Conservation (phyloP, 1,140 invertebrate genomes). For the Leptopilina boulardi region DNA sequence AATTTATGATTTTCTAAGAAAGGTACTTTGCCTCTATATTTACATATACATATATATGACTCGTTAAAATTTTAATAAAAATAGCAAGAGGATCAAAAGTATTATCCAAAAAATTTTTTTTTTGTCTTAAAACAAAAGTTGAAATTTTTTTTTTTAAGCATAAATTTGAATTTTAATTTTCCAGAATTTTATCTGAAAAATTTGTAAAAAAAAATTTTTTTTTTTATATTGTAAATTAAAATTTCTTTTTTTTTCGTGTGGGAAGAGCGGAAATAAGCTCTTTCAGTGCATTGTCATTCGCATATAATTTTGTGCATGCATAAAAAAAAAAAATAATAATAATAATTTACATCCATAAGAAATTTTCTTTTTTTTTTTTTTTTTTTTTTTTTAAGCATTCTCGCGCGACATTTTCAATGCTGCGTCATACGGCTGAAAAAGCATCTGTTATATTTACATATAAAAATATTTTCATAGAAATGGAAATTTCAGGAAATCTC, state of each 20-base stretch:
- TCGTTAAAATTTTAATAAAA: background rate
- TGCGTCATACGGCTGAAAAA: background rate
- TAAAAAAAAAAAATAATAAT: background rate
- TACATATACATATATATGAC: conserved; percentile 14
- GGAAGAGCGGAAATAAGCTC: background rate
- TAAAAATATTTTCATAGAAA: conserved; percentile 20
- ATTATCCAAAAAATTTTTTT: background rate
- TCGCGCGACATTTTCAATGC: background rate
- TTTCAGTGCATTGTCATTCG: conserved; percentile 10
- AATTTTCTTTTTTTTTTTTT: too few species aligned
- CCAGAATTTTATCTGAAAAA: background rate
- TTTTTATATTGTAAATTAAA: background rate
- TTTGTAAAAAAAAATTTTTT: background rate
- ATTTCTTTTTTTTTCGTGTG: background rate
- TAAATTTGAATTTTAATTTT: background rate
- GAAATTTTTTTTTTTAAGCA: background rate
- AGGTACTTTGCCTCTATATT: conserved; percentile 11
- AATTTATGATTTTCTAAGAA: conserved; percentile 1
- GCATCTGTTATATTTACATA: conserved; percentile 22
- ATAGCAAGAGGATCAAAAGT: background rate
- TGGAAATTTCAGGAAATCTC: background rate
- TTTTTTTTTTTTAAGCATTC: too few species aligned
- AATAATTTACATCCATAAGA: background rate
- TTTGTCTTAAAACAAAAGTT: background rate
- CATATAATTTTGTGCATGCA: background rate